Percentiles rank a stretch among this genome's conserved stretches.
These are phyloP conservation scores for Arenaria interpres DNA, from an alignment of 2,113 vertebrate species.

Conservation along the genomic window DNA sequence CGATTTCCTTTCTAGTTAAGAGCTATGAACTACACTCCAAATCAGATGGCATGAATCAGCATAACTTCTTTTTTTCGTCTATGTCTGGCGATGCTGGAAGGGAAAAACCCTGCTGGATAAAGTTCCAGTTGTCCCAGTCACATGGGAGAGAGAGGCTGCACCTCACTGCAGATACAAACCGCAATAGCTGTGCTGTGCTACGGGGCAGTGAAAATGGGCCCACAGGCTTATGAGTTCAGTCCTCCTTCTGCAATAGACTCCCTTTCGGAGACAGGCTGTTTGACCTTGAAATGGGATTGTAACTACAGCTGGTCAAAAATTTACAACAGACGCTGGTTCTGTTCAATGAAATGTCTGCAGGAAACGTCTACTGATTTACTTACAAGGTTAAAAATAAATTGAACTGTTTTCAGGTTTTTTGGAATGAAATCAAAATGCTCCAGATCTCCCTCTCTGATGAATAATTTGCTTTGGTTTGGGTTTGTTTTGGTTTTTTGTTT, in stretches of 20 bases:
- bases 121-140: background rate
- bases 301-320: background rate
- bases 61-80: background rate
- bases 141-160: background rate
- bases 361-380: background rate
- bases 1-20: background rate
- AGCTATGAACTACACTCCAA: background rate
- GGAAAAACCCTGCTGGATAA: background rate
- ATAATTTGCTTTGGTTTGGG: background rate
- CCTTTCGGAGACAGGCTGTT: background rate
- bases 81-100: background rate
- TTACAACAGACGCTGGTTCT: background rate
- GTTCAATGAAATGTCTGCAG: background rate
- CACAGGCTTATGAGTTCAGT: background rate
- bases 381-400: background rate
- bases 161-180: background rate
- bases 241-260: background rate
- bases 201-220: background rate
- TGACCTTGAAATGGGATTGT: background rate
- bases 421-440: background rate
- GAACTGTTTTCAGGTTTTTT: background rate
- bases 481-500: background rate
- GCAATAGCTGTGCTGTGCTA: background rate
- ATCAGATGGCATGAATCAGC: fast-evolving
- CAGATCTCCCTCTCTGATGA: background rate